Evolutionary conservation across 2,113 vertebrate genomes (phyloP), one percentile per base, ranked within the genome.

Genomic region (Cygnus buccinator): DNA sequence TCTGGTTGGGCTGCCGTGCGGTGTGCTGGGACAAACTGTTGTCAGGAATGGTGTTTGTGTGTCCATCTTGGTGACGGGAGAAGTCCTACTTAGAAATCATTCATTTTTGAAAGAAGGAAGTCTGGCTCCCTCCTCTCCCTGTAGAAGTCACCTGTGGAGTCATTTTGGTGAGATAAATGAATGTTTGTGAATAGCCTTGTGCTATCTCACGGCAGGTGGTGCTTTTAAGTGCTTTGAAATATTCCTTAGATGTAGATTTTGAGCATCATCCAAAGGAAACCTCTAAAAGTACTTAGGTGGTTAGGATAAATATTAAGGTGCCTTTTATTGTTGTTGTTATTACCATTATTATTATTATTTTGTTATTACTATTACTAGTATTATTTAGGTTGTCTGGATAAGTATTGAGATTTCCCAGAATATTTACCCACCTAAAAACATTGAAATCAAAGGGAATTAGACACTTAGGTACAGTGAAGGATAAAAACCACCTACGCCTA

Each of bases 361-460:
- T 73, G 7, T 14, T 87, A 37, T 43, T 88, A 15, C 33, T 81
- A 22, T 35, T 67, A 23, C 11, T 55, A 7, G 52, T 55, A 48
- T 44, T 48, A 14, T 50, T 66, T 3, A 23, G 37, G 9, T 55
- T 50, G 13, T 79, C 62, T 79, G 44, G 67, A 9, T 55, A 59
- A 90, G 46, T 43, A 26, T 4, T 46, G 52, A 55, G 46, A 63
- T 59, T 81, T 90, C 61, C n/a, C n/a, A 80, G 68, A 83, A 57
- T 19, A 75, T 10, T 17, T 61, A 79, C 20, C 20, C 18, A 57
- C 26, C 66, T 54, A 77, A 89, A 86, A 14, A 1, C 25, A 39
- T 10, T 71, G 65, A 93, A 94, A 88, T 54, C 4, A 76, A 75
- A 85, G 70, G 44, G 67, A 96, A 82, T 85, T 48, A 70, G 37